These are phyloP conservation scores for Physella acuta DNA, from an alignment of 1,140 invertebrate genomes.

Conservation along the genomic window DNA sequence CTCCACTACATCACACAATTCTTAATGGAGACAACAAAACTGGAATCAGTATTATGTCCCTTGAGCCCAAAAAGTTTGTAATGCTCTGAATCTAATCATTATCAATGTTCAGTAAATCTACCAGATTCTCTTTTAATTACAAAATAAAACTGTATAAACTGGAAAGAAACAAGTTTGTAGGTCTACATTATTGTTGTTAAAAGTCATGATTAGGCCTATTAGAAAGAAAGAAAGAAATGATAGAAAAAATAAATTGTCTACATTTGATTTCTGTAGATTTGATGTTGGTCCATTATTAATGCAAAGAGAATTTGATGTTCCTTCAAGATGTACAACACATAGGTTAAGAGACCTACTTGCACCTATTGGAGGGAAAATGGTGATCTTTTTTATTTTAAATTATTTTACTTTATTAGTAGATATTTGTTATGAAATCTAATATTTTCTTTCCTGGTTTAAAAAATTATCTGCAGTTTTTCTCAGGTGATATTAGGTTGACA, in stretches of 20 bases:
- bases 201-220: too few species aligned
- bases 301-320: conserved; percentile 13
- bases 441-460: too few species aligned
- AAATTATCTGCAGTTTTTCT: too few species aligned
- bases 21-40: conserved; percentile 79
- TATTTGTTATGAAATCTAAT: too few species aligned
- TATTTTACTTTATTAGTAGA: too few species aligned
- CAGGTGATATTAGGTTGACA: too few species aligned
- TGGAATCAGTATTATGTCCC: conserved; percentile 86
- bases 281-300: conserved; percentile 4
- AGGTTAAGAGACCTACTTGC: conserved; percentile 13
- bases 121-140: background rate
- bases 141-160: background rate
- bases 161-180: too few species aligned
- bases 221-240: too few species aligned
- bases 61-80: conserved; percentile 74
- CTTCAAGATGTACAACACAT: background rate
- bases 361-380: conserved; percentile 18
- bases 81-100: background rate
- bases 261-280: conserved; percentile 16
- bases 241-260: too few species aligned
- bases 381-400: too few species aligned
- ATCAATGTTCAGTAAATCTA: background rate
- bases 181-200: too few species aligned
- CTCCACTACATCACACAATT: conserved; percentile 82